Base-by-base conservation (phyloP, 2,888 invertebrate genomes). In the Myathropa florea region DNA sequence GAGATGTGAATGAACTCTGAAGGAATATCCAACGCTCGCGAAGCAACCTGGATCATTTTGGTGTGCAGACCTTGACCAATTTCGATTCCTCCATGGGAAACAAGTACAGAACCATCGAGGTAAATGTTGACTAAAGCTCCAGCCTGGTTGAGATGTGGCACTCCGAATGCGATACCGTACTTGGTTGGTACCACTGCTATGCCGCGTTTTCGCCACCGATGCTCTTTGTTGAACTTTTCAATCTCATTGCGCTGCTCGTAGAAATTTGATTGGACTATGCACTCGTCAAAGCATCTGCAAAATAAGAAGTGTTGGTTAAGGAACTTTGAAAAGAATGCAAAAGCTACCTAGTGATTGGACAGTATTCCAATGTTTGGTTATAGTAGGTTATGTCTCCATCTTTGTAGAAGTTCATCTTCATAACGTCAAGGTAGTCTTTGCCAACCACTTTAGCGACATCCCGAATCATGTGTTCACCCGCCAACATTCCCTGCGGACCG, bases 41-140 rank as follows among this genome's bases (percentile, higher is more conserved):
- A 96, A 3, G 97, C 97, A 12, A 97, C 95, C 94, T 98, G 98
- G 72, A 97, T 95, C 96, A 98, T 97, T 94, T 99, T 99, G 0
- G 97, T 99, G 91, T 98, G 97, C 4, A 99, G 93, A 1, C 99
- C 99, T 93, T 99, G 99, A 0, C 99, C 99, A 96, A 99, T 98
- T 94, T 99, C 99, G 9, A 97, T 96, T n/a, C 98, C 98, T 36
- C 97, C 98, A 91, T 98, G 98, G 0, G 96, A 95, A 21, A 99
- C 90, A 12, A 98, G 93, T 2, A 99, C 97, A 0, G 98, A 97
- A 0, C 98, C 98, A 92, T 97, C 97, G 0, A 94, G 94, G 91
- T 98, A 98, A n/a, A 98, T 94, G 57, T 97, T 95, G 1, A 99
- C 94, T 72, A 99, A 93, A 0, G 98, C 98, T 7, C 97, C 98